phyloP scores from a whole-genome alignment of 2,888 invertebrate genomes.

The Leuctra nigra region DNA sequence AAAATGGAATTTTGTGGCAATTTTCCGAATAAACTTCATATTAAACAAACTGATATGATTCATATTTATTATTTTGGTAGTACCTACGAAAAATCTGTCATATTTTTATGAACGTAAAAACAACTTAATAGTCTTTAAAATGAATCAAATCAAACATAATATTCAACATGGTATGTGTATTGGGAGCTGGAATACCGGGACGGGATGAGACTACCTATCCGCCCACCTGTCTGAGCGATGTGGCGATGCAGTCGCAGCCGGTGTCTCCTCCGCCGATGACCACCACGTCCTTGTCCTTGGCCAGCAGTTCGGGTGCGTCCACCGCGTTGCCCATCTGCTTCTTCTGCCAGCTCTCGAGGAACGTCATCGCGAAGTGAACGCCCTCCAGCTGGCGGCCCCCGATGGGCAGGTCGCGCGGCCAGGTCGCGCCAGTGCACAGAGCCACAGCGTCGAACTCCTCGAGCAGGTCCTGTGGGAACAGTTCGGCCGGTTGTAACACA shows the following conservation, averaged over 20 bases:
- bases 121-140: no score
- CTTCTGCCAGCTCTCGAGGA: slow-evolving; percentile 95
- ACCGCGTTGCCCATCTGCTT: slow-evolving; percentile 67
- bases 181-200: no score
- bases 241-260: slow-evolving; percentile 97
- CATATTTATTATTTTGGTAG: no score
- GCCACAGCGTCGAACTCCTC: slow-evolving; percentile 77
- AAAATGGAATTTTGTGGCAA: no score
- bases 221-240: slow-evolving; percentile 73
- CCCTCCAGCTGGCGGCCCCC: slow-evolving; percentile 84
- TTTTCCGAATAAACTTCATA: no score
- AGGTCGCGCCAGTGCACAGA: slow-evolving; percentile 90
- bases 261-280: slow-evolving; percentile 90
- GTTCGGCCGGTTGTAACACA: no score
- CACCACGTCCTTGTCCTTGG: slow-evolving; percentile 64
- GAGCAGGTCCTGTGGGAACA: slow-evolving; percentile 38
- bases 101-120: no score
- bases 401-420: slow-evolving; percentile 87
- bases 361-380: slow-evolving; percentile 97
- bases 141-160: no score
- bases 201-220: no score
- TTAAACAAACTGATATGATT: no score
- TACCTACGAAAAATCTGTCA: no score
- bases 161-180: no score
- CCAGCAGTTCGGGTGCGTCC: slow-evolving; percentile 55